phyloP scores from a whole-genome alignment of 2,797 vertebrate species.

The Rhinoraja longicauda region DNA sequence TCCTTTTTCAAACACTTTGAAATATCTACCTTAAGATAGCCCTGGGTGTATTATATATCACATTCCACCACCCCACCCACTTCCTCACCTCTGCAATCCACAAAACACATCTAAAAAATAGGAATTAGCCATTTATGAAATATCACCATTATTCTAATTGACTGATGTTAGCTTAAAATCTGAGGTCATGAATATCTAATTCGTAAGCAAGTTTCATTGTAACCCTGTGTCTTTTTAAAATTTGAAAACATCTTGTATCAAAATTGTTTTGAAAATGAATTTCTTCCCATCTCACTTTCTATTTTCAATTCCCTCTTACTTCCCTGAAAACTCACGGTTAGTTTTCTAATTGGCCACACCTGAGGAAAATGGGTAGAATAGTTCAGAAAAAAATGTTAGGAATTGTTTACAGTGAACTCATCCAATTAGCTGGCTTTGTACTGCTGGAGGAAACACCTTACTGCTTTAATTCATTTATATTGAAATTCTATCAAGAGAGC shows the following conservation, averaged over 20 bases:
- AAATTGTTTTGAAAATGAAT: neutral
- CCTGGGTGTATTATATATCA: neutral
- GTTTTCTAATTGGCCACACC: neutral
- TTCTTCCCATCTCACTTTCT: neutral
- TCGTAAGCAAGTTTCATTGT: neutral
- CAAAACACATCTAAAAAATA: neutral
- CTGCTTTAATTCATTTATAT: slow-evolving; percentile 19
- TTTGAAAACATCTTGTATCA: neutral
- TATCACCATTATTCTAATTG: slow-evolving; percentile 26
- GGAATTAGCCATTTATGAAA: slow-evolving; percentile 8
- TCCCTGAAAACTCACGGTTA: neutral
- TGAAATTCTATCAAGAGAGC: neutral
- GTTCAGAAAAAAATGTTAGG: neutral
- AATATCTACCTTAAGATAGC: slow-evolving; percentile 5
- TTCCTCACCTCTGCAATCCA: neutral
- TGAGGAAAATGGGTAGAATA: neutral
- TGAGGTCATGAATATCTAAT: slow-evolving; percentile 12
- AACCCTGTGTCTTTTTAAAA: neutral
- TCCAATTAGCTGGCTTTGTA: neutral
- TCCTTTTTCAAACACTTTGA: slow-evolving; percentile 45
- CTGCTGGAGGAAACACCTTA: too few relatives aligned
- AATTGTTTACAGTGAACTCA: neutral
- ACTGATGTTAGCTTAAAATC: neutral
- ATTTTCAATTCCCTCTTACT: neutral
- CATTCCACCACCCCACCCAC: neutral